Base-by-base conservation (phyloP, 53 echinoderm and acorn worm species). In the Luidia sarsii region DNA sequence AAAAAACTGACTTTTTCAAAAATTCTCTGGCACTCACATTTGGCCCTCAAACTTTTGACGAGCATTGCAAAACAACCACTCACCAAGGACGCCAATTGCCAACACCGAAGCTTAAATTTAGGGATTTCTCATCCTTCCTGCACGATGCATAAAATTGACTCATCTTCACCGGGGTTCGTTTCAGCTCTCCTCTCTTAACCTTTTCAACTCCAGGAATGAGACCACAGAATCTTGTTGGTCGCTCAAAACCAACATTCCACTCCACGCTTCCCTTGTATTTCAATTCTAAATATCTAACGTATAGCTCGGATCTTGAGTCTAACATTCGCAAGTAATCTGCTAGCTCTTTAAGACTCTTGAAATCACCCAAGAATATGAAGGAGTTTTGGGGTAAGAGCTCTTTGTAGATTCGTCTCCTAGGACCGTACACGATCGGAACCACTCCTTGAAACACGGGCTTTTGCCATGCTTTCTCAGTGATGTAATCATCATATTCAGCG, bases 401-500 rank as follows among this genome's bases (percentile, higher is more conserved):
- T 50, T 50, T 21, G 50, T 50, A 50, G 50, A 4, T n/a, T n/a
- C n/a, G n/a, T n/a, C n/a, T n/a, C n/a, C n/a, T n/a, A n/a, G n/a
- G n/a, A n/a, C n/a, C n/a, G n/a, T n/a, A n/a, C n/a, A n/a, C n/a
- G n/a, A n/a, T n/a, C n/a, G n/a, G n/a, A n/a, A n/a, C n/a, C n/a
- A 50, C 50, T 4, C 50, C 50, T 14, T 7, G 6, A 16, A 50
- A 7, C 50, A 50, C 18, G 3, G 50, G 5, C 20, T 50, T 50
- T 4, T n/a, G n/a, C n/a, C n/a, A n/a, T n/a, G n/a, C n/a, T n/a
- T n/a, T n/a, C n/a, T n/a, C n/a, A n/a, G n/a, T 64, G 63, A 87
- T 72, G 64, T 87, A 87, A 19, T 87, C 88, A 1, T 68, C 25
- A 64, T 81, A 87, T 45, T 87, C 87, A 3, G 62, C 49, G 50